Evolutionary conservation across 2,113 vertebrate genomes (phyloP).

Genomic region (Cyanoderma ruficeps): DNA sequence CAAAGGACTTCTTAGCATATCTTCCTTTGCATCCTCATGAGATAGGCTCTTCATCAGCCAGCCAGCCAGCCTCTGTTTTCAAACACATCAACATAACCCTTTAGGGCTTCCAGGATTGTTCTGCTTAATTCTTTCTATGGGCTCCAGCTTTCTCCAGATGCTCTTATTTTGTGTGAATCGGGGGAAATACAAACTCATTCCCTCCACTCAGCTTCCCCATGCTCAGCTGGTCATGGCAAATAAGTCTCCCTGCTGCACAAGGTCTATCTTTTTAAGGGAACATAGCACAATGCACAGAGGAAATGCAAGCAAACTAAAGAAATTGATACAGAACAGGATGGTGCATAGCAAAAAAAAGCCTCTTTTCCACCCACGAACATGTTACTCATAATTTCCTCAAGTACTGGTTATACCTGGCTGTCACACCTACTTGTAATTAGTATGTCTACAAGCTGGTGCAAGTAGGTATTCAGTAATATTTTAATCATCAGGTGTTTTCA

Average conservation of each 20-base stretch:
- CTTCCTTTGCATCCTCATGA: not conserved
- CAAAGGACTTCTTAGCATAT: not conserved
- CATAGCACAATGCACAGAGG: rapidly evolving
- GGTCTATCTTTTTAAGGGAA: not conserved
- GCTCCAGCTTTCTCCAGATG: not conserved
- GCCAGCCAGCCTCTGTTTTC: not conserved
- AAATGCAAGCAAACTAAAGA: not conserved
- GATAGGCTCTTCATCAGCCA: not conserved
- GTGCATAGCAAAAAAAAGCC: not conserved
- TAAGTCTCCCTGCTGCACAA: not conserved
- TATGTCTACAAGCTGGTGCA: not conserved
- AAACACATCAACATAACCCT: not conserved
- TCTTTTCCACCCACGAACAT: not conserved
- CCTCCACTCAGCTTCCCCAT: not conserved
- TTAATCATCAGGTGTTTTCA: not conserved
- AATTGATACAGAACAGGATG: not conserved
- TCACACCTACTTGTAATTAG: not conserved
- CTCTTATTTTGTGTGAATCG: not conserved
- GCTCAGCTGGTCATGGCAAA: not conserved
- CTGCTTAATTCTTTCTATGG: not conserved
- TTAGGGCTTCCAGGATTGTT: not conserved
- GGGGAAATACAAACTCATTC: not conserved
- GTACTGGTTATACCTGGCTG: not conserved
- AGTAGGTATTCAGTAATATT: not conserved
- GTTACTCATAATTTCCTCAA: not conserved